Evolutionary conservation across 2,113 vertebrate species (phyloP).

Genomic region (Lucifuga dentata): DNA sequence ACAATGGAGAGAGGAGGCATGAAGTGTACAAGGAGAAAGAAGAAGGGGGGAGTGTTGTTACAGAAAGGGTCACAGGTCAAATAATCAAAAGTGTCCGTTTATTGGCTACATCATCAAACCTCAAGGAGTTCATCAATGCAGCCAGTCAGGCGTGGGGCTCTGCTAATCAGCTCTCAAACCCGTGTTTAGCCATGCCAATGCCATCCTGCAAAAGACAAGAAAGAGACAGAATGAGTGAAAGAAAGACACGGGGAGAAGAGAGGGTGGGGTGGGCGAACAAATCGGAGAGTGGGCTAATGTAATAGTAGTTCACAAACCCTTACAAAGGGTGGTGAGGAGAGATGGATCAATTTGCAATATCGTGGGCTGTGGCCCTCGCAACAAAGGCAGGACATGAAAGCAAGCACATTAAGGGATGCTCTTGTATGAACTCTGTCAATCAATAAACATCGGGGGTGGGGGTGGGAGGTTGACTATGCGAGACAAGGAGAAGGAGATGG

Average conservation of each 20-base stretch:
- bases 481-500: constrained; percentile 33
- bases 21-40: constrained; percentile 43
- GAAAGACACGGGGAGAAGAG: constrained; percentile 37
- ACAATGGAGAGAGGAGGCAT: constrained; percentile 56
- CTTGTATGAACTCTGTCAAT: constrained; percentile 91
- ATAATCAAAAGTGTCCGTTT: constrained; percentile 92
- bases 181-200: constrained; percentile 90
- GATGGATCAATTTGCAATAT: constrained; percentile 99
- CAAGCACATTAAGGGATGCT: constrained; percentile 90
- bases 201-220: constrained; percentile 73
- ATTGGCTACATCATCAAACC: constrained; percentile 92
- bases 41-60: constrained; percentile 23
- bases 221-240: constrained; percentile 71
- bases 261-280: constrained; percentile 73
- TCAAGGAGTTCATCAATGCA: constrained; percentile 87
- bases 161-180: constrained; percentile 87
- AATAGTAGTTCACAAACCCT: constrained; percentile 84
- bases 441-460: constrained; percentile 93
- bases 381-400: constrained; percentile 96
- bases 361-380: constrained; percentile 83
- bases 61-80: constrained; percentile 82
- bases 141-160: constrained; percentile 82
- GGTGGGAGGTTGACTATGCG: constrained; percentile 23
- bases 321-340: constrained; percentile 85
- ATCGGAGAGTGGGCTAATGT: constrained; percentile 79